phyloP scores from a whole-genome alignment of 1,140 invertebrate genomes.

The Aphaenogaster rudis region DNA sequence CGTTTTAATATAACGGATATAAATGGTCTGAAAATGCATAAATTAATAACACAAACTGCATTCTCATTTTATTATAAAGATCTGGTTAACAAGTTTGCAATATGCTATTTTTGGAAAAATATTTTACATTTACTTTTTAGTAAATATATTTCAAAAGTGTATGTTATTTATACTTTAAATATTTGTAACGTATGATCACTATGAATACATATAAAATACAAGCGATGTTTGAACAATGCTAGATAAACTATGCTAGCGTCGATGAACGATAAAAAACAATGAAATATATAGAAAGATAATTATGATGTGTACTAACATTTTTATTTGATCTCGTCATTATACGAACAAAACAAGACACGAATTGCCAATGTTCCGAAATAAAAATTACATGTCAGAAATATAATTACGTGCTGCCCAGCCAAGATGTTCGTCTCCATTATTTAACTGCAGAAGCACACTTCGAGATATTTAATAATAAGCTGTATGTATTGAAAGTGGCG shows the following conservation, averaged over 20 bases:
- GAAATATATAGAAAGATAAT: not conserved
- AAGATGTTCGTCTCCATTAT: not conserved
- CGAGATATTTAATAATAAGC: not conserved
- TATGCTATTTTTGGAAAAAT: not conserved
- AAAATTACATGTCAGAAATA: not conserved
- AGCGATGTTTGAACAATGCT: not conserved
- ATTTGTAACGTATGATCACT: not conserved
- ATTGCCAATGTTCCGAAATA: not conserved
- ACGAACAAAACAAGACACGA: not conserved
- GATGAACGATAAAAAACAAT: not conserved
- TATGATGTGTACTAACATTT: not conserved
- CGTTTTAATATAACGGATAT: conserved; percentile 21
- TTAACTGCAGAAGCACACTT: not conserved
- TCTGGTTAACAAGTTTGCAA: not conserved
- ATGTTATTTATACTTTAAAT: not conserved
- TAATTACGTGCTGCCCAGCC: not conserved
- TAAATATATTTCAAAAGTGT: not conserved
- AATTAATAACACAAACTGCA: not conserved
- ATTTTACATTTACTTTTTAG: not conserved
- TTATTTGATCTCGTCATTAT: not conserved
- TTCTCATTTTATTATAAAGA: not conserved
- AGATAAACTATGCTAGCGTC: not conserved
- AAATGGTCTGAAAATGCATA: not conserved
- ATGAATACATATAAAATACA: not conserved
- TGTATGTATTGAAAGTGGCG: not conserved